These are phyloP conservation scores for Amazonetta brasiliensis DNA, from an alignment of 2,797 vertebrate genomes.

Conservation along the genomic window DNA sequence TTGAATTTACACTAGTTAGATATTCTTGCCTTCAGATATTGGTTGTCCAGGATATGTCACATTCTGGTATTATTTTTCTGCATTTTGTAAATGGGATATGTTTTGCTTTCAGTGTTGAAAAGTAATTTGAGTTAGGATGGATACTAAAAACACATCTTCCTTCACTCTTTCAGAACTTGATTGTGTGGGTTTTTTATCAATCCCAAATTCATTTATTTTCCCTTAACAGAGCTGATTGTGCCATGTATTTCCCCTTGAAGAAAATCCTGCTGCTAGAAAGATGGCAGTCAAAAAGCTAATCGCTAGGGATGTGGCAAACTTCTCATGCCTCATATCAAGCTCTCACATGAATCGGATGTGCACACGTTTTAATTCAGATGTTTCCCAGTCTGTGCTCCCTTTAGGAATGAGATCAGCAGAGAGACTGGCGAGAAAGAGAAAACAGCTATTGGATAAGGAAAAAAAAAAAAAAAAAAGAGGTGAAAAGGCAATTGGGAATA, in stretches of 20 bases:
- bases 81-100: conserved; percentile 48
- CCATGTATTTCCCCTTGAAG: background rate
- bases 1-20: conserved; percentile 54
- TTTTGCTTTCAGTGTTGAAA: conserved; percentile 50
- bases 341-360: background rate
- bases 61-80: background rate
- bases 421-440: background rate
- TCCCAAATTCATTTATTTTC: background rate
- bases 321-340: background rate
- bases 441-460: background rate
- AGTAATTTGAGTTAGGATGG: conserved; percentile 59
- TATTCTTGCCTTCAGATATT: conserved; percentile 52
- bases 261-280: conserved; percentile 8
- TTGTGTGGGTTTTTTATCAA: conserved; percentile 29
- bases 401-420: background rate
- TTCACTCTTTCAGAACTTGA: conserved; percentile 40
- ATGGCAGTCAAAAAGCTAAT: conserved; percentile 16
- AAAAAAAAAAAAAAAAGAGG: background rate
- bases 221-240: background rate
- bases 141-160: conserved; percentile 21
- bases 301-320: background rate
- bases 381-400: background rate
- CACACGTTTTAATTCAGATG: background rate
- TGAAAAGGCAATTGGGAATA: background rate
- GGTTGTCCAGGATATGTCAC: conserved; percentile 53